Evolutionary conservation across 2,888 invertebrate species (phyloP).

Genomic region (Orthonevra nobilis): DNA sequence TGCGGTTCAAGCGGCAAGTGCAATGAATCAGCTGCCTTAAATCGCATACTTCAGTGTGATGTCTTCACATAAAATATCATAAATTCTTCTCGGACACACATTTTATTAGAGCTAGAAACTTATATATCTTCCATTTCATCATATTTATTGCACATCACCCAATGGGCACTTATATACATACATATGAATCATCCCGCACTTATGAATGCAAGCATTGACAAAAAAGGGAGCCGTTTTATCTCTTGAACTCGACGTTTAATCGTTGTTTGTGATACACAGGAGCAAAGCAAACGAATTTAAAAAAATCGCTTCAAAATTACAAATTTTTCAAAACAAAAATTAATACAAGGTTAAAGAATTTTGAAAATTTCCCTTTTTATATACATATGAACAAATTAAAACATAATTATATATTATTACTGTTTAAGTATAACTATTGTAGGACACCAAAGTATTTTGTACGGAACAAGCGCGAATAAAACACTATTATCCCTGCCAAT

Average conservation of each 20-base stretch:
- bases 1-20: neutral
- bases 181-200: too few species aligned
- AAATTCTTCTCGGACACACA: too few species aligned
- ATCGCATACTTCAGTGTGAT: too few species aligned
- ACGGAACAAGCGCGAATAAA: conserved; percentile 32
- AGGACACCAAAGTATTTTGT: conserved; percentile 53
- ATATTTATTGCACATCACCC: conserved; percentile 49
- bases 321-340: conserved; percentile 34
- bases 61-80: too few species aligned
- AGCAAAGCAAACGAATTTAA: conserved; percentile 53
- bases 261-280: conserved; percentile 37
- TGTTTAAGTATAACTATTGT: conserved; percentile 25
- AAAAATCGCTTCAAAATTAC: conserved; percentile 16
- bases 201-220: too few species aligned
- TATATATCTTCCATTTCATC: conserved; percentile 35
- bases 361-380: conserved; percentile 8
- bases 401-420: conserved; percentile 15
- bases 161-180: too few species aligned
- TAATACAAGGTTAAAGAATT: conserved; percentile 8
- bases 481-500: neutral
- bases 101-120: neutral
- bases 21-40: too few species aligned
- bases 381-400: conserved; percentile 10
- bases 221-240: too few species aligned
- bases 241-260: too few species aligned